Conservation (phyloP, 2,888 invertebrate genomes). For the Neoascia interrupta region DNA sequence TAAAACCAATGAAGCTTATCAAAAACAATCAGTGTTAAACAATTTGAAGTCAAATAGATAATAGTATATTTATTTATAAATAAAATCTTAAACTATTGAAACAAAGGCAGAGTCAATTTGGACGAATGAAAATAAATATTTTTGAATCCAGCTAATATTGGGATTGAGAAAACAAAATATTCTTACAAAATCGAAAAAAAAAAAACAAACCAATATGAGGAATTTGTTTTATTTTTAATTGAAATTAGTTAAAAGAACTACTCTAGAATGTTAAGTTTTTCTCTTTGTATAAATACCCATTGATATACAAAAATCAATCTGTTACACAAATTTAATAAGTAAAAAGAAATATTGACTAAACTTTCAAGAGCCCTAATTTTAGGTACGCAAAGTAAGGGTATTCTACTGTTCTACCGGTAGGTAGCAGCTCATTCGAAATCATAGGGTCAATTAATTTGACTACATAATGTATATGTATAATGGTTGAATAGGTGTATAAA, state of each 20-base stretch:
- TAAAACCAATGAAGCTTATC: constrained; percentile 68
- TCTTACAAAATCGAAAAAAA: too few relatives aligned
- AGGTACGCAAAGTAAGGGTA: constrained; percentile 28
- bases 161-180: too few relatives aligned
- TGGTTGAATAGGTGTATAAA: constrained; percentile 52
- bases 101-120: constrained; percentile 30
- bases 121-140: not conserved
- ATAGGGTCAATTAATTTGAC: too few relatives aligned
- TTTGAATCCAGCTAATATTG: too few relatives aligned
- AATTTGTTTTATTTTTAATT: too few relatives aligned
- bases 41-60: constrained; percentile 61
- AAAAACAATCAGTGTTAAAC: constrained; percentile 66
- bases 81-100: constrained; percentile 22
- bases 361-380: constrained; percentile 28
- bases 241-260: constrained; percentile 12
- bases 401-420: too few relatives aligned
- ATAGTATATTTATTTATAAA: constrained; percentile 35
- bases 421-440: too few relatives aligned
- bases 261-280: constrained; percentile 39
- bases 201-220: too few relatives aligned
- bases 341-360: constrained; percentile 18
- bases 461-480: not conserved
- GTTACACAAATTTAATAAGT: constrained; percentile 26
- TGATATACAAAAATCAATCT: constrained; percentile 13
- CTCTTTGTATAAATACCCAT: constrained; percentile 39